Conservation (phyloP, 2,113 vertebrate species). For the Chitala chitala region DNA sequence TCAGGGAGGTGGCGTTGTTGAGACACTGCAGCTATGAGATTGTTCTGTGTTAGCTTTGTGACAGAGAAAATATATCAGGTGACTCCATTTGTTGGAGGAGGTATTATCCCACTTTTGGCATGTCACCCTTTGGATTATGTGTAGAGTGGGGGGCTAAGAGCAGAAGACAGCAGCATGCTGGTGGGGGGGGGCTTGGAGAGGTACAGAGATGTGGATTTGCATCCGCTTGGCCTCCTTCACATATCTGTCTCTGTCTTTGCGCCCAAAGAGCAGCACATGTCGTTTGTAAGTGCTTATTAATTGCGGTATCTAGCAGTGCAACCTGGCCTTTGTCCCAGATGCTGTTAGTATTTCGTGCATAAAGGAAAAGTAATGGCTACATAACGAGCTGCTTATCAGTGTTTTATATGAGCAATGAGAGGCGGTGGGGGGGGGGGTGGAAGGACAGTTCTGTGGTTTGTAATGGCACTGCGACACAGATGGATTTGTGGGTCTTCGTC, state of each 20-base stretch:
- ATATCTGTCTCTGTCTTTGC: not conserved
- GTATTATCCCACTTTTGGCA: not conserved
- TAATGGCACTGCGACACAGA: constrained; percentile 7
- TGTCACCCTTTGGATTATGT: too few relatives aligned
- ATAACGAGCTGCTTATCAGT: constrained; percentile 24
- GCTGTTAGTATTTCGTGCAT: constrained; percentile 23
- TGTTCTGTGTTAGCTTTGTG: not conserved
- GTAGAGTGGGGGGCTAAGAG: not conserved
- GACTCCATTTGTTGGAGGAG: too few relatives aligned
- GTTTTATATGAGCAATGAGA: constrained; percentile 27
- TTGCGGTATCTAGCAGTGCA: constrained; percentile 7
- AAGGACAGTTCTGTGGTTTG: constrained; percentile 24
- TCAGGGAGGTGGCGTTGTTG: not conserved
- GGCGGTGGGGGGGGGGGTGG: constrained; percentile 39
- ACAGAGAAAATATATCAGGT: too few relatives aligned
- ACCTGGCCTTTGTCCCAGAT: constrained; percentile 22
- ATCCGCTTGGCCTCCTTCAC: not conserved
- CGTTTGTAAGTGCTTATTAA: constrained; percentile 24
- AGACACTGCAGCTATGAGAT: not conserved
- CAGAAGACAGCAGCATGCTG: constrained; percentile 8
- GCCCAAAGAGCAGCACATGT: not conserved
- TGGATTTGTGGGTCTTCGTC: not conserved
- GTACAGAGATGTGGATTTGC: not conserved
- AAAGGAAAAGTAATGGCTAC: constrained; percentile 18
- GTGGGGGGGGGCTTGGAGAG: not conserved